Percentiles rank a stretch among this genome's conserved stretches.
phyloP scores from a whole-genome alignment of 2,797 vertebrate genomes.

The Enteromius mattozi region DNA sequence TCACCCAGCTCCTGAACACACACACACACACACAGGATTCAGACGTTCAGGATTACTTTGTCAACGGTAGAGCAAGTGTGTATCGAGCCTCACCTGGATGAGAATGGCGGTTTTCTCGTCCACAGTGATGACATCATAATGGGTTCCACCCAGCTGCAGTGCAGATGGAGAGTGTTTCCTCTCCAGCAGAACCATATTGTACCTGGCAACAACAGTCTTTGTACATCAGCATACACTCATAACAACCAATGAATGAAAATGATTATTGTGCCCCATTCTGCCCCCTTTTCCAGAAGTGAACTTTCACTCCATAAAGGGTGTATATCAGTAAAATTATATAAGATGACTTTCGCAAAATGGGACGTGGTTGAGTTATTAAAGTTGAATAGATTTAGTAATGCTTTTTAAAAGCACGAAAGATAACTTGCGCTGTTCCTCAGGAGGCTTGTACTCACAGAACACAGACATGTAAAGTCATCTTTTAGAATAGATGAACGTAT shows the following conservation, averaged over 20 bases:
- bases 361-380: too few species aligned
- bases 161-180: slow-evolving; percentile 80
- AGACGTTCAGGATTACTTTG: neutral
- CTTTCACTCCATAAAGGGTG: too few species aligned
- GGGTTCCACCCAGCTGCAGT: slow-evolving; percentile 80
- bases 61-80: neutral
- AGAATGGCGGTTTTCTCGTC: slow-evolving; percentile 86
- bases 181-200: slow-evolving; percentile 86
- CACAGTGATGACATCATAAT: slow-evolving; percentile 86
- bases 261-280: too few species aligned
- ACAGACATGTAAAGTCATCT: too few species aligned
- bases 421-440: too few species aligned
- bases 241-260: neutral
- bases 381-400: too few species aligned
- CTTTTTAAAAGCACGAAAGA: too few species aligned
- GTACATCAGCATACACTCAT: neutral
- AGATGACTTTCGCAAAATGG: too few species aligned
- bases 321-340: too few species aligned
- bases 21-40: slow-evolving; percentile 9
- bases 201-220: slow-evolving; percentile 72
- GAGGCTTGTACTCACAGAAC: too few species aligned
- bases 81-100: slow-evolving; percentile 82
- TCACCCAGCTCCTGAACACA: slow-evolving; percentile 78
- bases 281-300: too few species aligned
- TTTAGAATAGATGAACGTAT: too few species aligned